A percentile compares a stretch with the other conserved stretches of the same genome.
These are phyloP conservation scores for Spatulosminthurus flaviceps DNA, from an alignment of 2,888 invertebrate species.

Conservation along the genomic window DNA sequence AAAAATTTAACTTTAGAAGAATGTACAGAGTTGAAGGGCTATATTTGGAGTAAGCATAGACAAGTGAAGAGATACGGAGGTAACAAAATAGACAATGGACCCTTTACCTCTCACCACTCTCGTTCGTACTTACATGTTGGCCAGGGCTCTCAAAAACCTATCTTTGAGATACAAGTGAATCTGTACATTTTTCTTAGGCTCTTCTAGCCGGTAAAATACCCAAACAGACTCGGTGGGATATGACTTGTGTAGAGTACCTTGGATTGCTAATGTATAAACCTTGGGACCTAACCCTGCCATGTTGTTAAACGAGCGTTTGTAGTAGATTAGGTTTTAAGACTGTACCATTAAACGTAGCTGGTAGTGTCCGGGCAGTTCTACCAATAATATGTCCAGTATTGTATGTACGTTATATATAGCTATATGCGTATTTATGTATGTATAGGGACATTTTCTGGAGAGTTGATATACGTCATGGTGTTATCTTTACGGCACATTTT, in stretches of 20 bases:
- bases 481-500: slow-evolving; percentile 40
- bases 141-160: too few relatives aligned
- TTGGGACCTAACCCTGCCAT: neutral
- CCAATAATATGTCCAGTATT: neutral
- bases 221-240: slow-evolving; percentile 30
- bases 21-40: too few relatives aligned
- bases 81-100: neutral
- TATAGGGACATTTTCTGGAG: too few relatives aligned
- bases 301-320: slow-evolving; percentile 17
- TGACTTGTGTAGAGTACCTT: slow-evolving; percentile 9
- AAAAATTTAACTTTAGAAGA: too few relatives aligned
- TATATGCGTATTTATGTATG: too few relatives aligned
- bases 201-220: slow-evolving; percentile 32
- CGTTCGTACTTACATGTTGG: too few relatives aligned
- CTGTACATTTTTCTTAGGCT: slow-evolving; percentile 1
- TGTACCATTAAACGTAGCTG: neutral
- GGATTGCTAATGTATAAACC: neutral
- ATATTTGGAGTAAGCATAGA: too few relatives aligned
- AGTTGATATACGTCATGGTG: neutral
- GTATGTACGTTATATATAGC: neutral
- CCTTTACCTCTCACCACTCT: too few relatives aligned
- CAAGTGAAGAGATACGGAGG: neutral
- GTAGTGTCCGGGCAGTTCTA: neutral
- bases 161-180: too few relatives aligned
- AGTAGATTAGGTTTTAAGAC: slow-evolving; percentile 25